Percentiles rank a stretch among this genome's conserved stretches.
Conservation (phyloP, 2,113 vertebrate genomes). For the Ondatra zibethicus region DNA sequence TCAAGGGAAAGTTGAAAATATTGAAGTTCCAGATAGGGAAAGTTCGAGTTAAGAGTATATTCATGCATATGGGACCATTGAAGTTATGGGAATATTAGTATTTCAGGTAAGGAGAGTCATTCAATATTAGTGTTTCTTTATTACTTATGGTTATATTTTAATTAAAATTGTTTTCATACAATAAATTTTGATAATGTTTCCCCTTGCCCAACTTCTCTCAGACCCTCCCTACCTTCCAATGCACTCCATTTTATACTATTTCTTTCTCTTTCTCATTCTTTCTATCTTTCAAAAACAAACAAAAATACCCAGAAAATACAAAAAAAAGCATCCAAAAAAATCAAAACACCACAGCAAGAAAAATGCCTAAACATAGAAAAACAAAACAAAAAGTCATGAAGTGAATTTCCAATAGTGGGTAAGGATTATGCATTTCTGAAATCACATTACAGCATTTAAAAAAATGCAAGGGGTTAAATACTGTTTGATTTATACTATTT, state of each 20-base stretch:
- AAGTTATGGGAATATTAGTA: neutral
- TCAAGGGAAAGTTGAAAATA: neutral
- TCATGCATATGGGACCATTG: accelerated
- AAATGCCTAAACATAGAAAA: neutral
- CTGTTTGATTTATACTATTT: neutral
- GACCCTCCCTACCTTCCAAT: neutral
- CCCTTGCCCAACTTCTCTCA: neutral
- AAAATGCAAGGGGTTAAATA: neutral
- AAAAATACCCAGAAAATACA: neutral
- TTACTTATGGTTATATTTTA: neutral
- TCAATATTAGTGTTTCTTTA: neutral
- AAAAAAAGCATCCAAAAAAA: neutral
- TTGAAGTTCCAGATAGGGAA: neutral
- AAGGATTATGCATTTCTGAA: neutral
- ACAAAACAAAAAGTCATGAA: neutral
- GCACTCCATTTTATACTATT: neutral
- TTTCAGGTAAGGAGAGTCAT: neutral
- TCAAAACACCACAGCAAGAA: neutral
- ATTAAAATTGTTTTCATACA: neutral
- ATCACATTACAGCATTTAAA: neutral
- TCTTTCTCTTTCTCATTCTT: neutral
- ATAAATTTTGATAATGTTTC: neutral
- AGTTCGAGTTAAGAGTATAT: neutral
- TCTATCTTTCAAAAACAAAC: neutral
- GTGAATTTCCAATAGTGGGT: neutral